Base-by-base conservation (phyloP, 2,888 invertebrate species). In the Nymphalis c-album region DNA sequence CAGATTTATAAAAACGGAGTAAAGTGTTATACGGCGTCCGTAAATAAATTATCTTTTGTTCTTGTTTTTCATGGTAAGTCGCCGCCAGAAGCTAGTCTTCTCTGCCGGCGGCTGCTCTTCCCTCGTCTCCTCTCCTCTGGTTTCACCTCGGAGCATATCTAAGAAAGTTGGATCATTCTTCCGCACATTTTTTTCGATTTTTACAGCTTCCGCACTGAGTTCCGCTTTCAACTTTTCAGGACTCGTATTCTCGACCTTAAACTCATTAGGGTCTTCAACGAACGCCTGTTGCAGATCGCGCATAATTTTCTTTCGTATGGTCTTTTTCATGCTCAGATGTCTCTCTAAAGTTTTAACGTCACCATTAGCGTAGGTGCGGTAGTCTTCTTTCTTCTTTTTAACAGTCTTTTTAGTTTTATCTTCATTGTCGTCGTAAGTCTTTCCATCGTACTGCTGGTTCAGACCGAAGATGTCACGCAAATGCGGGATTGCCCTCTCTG, bases 281-380 rank as follows among this genome's bases (percentile, higher is more conserved):
- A 95, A 95, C 55, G 94, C 94, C 83, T 96, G 96, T 80, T 96
- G 95, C 76, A 96, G 92, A 85, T 96, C 96, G 46, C 96, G 93
- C 96, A 96, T 96, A 81, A 96, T 96, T 88, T 96, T 96, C 91
- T 96, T 96, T 76, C 96, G 90, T 75, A 96, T 96, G 20, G 96
- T 96, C 84, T 96, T 96, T 91, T 97, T 96, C 96, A 96, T 96
- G 82, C 96, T 96, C 78, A 97, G 93, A 85, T 96, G 96, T 76
- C 96, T 91, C 81, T 97, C 96, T 53, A 96, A 86, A 22, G 96
- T 96, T 79, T 95, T 95, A 55, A 95, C 95, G 82, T 95, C 95
- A 62, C 94, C 94, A 78, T 95, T 95, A 17, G 93, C 91, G 76
- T 94, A 91, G 3, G 94, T 92, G 81, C 95, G 94, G 85, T 93